A percentile compares a stretch with the other conserved stretches of the same genome.
Evolutionary conservation across 2,113 vertebrate species (phyloP).

Genomic region (Antennarius striatus): DNA sequence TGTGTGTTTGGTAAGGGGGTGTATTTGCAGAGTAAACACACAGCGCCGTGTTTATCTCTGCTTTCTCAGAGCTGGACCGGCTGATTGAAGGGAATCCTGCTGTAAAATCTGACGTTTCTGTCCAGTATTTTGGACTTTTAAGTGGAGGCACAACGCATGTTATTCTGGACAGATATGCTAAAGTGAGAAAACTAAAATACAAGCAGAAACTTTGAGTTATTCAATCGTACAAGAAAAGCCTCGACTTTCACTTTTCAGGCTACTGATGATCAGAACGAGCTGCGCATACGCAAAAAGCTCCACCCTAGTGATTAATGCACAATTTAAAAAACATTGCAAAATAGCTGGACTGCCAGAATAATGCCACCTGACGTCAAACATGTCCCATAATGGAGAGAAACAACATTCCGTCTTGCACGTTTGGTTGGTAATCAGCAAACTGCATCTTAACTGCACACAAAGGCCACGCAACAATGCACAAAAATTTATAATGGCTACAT

Average conservation of each 20-base stretch:
- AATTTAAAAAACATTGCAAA: constrained; percentile 37
- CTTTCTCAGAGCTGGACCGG: constrained; percentile 33
- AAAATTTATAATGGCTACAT: constrained; percentile 56
- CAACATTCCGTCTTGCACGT: constrained; percentile 35
- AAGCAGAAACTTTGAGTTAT: background rate
- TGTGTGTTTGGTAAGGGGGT: constrained; percentile 29
- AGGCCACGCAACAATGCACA: constrained; percentile 33
- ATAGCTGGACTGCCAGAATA: constrained; percentile 8
- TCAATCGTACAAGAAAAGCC: constrained; percentile 9
- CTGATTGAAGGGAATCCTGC: constrained; percentile 30
- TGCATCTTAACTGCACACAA: constrained; percentile 36
- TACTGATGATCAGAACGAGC: constrained; percentile 61
- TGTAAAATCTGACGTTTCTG: constrained; percentile 15
- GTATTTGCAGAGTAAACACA: constrained; percentile 68
- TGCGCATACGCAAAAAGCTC: constrained; percentile 34
- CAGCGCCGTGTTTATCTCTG: constrained; percentile 43
- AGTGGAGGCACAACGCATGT: background rate
- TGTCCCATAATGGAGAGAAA: constrained; percentile 8
- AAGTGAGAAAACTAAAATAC: background rate
- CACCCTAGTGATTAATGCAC: constrained; percentile 47
- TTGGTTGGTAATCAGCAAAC: constrained; percentile 29
- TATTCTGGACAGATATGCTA: constrained; percentile 4
- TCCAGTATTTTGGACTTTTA: background rate
- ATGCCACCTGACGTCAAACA: too few species aligned
- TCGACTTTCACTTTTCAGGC: constrained; percentile 36